Conservation (phyloP, 2,797 vertebrate species). For the Pangasius macronema region DNA sequence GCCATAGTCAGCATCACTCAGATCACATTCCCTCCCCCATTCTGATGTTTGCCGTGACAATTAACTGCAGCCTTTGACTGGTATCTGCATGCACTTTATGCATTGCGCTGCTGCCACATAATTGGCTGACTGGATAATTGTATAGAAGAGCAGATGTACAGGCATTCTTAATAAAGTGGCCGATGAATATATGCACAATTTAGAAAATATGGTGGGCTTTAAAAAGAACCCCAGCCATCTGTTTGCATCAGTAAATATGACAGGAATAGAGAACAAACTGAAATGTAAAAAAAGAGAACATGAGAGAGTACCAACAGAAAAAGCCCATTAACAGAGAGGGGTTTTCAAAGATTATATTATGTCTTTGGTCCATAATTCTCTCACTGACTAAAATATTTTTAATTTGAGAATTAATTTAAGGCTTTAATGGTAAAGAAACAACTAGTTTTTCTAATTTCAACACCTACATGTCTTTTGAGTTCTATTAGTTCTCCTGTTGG, state of each 20-base stretch:
- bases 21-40: background rate
- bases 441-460: background rate
- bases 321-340: background rate
- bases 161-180: background rate
- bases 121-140: constrained; percentile 3
- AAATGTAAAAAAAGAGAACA: background rate
- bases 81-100: background rate
- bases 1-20: background rate
- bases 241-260: background rate
- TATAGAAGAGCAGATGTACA: constrained; percentile 1
- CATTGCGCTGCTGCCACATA: background rate
- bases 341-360: background rate
- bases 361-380: background rate
- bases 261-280: constrained; percentile 2
- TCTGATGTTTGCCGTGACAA: background rate
- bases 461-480: background rate
- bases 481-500: background rate
- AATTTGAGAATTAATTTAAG: background rate
- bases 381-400: background rate
- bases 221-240: constrained; percentile 1
- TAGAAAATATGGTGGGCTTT: background rate
- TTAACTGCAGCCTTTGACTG: background rate
- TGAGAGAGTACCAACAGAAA: background rate
- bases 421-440: background rate
- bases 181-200: background rate